phyloP scores from a whole-genome alignment of 2,113 vertebrate species.

The Atrichornis clamosus region DNA sequence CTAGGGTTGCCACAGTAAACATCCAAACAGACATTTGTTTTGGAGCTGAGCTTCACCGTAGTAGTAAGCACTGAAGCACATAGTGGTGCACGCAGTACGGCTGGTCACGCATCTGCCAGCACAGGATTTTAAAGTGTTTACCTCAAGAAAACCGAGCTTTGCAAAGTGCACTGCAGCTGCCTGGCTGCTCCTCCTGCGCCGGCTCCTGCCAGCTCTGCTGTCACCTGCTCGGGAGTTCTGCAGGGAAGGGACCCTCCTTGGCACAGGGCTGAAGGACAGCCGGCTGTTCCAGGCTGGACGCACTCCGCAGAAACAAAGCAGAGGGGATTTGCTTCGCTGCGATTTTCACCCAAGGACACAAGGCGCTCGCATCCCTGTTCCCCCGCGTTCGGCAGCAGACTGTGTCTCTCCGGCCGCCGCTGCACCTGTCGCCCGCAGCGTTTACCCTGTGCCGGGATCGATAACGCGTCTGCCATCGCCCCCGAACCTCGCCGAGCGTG shows the following conservation, averaged over 20 bases:
- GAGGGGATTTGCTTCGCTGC: not conserved
- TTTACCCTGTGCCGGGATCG: rapidly evolving
- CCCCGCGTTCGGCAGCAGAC: not conserved
- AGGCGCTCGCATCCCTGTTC: rapidly evolving
- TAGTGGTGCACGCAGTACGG: not conserved
- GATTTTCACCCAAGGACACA: not conserved
- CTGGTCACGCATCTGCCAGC: not conserved
- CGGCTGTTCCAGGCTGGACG: not conserved
- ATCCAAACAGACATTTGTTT: not conserved
- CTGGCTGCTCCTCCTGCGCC: not conserved
- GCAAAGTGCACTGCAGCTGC: not conserved
- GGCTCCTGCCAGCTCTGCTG: not conserved
- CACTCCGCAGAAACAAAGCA: not conserved
- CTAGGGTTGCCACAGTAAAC: not conserved
- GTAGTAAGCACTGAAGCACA: not conserved
- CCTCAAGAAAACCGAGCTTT: not conserved
- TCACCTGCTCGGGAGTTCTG: not conserved
- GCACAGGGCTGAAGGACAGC: not conserved
- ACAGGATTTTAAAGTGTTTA: not conserved
- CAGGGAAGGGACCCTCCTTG: not conserved
- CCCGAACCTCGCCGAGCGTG: not conserved
- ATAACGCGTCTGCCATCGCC: not conserved
- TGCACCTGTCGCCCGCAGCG: constrained; percentile 24
- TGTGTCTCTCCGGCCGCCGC: not conserved
- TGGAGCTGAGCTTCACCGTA: not conserved